Evolutionary conservation across 2,797 vertebrate species (phyloP).

Genomic region (Rachycentron canadum): DNA sequence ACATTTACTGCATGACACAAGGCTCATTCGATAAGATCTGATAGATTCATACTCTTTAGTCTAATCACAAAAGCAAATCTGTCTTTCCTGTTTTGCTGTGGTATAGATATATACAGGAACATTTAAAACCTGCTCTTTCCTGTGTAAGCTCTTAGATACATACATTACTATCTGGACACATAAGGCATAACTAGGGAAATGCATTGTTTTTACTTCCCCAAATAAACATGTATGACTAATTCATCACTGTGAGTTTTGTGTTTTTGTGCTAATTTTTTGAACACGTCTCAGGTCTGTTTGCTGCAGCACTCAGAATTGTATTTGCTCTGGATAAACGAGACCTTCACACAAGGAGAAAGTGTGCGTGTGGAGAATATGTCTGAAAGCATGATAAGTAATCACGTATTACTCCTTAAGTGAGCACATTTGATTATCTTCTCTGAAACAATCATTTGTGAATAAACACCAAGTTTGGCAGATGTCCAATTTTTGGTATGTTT

Average conservation of each 20-base stretch:
- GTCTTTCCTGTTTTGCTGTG: conserved; percentile 13
- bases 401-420: conserved; percentile 26
- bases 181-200: neutral
- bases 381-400: conserved; percentile 66
- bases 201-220: neutral
- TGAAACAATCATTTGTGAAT: conserved; percentile 68
- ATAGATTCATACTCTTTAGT: conserved; percentile 7
- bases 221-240: conserved; percentile 16
- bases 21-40: conserved; percentile 22
- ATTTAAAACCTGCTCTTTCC: neutral
- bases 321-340: conserved; percentile 42
- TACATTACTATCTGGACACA: neutral
- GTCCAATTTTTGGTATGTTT: conserved; percentile 19
- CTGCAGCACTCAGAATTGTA: conserved; percentile 5
- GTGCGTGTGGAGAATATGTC: conserved; percentile 12
- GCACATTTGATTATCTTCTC: conserved; percentile 55
- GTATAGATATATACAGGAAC: neutral
- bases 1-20: conserved; percentile 23
- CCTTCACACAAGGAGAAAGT: conserved; percentile 67
- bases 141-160: neutral
- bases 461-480: conserved; percentile 46
- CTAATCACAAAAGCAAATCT: conserved; percentile 33
- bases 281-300: neutral
- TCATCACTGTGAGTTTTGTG: neutral
- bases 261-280: conserved; percentile 16